phyloP scores from a whole-genome alignment of 2,113 vertebrate genomes.

The Alouatta palliata region DNA sequence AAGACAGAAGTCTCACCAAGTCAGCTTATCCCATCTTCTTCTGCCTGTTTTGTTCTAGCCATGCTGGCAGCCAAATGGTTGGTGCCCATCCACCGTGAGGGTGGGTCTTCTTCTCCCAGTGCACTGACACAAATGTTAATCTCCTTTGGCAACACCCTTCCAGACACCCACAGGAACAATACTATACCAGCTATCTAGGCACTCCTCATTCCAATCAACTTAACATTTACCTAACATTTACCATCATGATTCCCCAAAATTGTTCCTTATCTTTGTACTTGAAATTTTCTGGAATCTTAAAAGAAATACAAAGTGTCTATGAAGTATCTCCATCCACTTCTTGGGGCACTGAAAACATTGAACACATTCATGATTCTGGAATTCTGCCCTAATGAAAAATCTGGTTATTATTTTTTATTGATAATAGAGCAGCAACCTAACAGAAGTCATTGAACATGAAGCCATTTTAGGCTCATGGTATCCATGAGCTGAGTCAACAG shows the following conservation, averaged over 20 bases:
- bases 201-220: too few species aligned
- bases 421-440: background rate
- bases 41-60: too few species aligned
- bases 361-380: background rate
- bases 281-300: background rate
- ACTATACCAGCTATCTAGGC: too few species aligned
- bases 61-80: too few species aligned
- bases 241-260: background rate
- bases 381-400: background rate
- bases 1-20: too few species aligned
- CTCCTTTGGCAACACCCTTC: too few species aligned
- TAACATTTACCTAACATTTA: too few species aligned
- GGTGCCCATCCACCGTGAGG: too few species aligned
- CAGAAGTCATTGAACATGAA: slow-evolving; percentile 17
- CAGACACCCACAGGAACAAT: too few species aligned
- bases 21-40: too few species aligned
- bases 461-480: slow-evolving; percentile 47
- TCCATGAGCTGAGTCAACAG: slow-evolving; percentile 32
- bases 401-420: background rate
- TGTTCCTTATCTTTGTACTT: background rate
- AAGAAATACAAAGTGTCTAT: background rate
- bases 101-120: too few species aligned
- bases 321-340: background rate
- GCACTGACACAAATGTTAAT: too few species aligned
- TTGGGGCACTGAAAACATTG: background rate